phyloP scores from a whole-genome alignment of 2,113 vertebrate species.

The Neopipo cinnamomea region DNA sequence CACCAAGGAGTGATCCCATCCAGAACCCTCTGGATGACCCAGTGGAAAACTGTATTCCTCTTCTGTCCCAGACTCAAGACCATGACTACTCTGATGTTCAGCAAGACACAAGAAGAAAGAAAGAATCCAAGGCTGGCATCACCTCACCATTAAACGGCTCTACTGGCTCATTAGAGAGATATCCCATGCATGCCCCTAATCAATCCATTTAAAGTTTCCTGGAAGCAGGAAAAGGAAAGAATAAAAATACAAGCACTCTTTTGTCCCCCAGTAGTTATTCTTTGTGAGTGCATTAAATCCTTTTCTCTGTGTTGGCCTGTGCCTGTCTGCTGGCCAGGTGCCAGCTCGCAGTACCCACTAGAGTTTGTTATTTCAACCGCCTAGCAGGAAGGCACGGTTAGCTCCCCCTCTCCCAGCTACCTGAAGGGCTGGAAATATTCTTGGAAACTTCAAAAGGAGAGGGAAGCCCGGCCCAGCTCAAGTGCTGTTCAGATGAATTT shows the following conservation, averaged over 20 bases:
- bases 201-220: slow-evolving; percentile 74
- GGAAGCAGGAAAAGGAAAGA: slow-evolving; percentile 73
- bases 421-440: slow-evolving; percentile 1
- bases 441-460: not conserved
- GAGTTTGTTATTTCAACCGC: slow-evolving; percentile 41
- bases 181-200: slow-evolving; percentile 70
- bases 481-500: slow-evolving; percentile 22
- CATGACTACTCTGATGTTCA: slow-evolving; percentile 2
- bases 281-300: slow-evolving; percentile 66
- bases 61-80: not conserved
- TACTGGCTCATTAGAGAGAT: slow-evolving; percentile 69
- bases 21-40: not conserved
- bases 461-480: not conserved
- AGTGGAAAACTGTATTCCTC: slow-evolving; percentile 17
- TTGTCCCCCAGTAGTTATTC: slow-evolving; percentile 71
- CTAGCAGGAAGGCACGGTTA: not conserved
- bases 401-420: not conserved
- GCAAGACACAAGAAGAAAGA: slow-evolving; percentile 4
- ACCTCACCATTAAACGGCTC: slow-evolving; percentile 48
- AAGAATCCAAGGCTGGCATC: slow-evolving; percentile 36
- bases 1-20: not conserved
- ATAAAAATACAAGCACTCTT: slow-evolving; percentile 75
- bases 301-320: slow-evolving; percentile 51
- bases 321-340: slow-evolving; percentile 52
- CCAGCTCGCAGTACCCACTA: slow-evolving; percentile 67